Evolutionary conservation across 2,113 vertebrate species (phyloP).

Genomic region (Chascanopsetta lugubris): DNA sequence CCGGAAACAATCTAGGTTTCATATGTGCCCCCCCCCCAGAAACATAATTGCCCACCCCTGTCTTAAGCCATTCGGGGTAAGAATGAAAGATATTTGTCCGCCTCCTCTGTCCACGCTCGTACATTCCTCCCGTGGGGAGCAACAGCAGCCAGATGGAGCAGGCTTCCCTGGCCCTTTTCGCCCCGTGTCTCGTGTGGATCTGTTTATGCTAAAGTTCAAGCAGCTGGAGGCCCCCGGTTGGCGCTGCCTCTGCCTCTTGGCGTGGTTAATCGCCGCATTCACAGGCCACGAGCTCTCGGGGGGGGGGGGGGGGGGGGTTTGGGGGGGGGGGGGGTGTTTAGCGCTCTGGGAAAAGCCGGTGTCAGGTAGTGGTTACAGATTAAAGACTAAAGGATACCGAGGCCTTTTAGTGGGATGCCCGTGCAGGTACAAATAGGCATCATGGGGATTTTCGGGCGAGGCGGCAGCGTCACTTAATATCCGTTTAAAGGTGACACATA

Average conservation of each 20-base stretch:
- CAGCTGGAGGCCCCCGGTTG: constrained; percentile 67
- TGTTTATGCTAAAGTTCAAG: constrained; percentile 67
- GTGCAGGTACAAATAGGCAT: constrained; percentile 41
- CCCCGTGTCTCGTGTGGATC: constrained; percentile 45
- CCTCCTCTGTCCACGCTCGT: constrained; percentile 60
- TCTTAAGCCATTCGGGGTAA: constrained; percentile 42
- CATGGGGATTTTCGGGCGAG: constrained; percentile 33
- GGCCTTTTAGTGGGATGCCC: constrained; percentile 61
- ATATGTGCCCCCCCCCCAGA: no score
- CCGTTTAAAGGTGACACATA: constrained; percentile 29
- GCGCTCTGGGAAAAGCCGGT: constrained; percentile 59
- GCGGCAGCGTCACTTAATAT: constrained; percentile 25
- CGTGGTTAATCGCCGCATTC: constrained; percentile 40
- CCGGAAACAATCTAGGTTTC: no score
- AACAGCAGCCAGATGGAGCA: constrained; percentile 44
- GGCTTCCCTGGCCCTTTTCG: neutral
- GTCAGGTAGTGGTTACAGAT: constrained; percentile 66
- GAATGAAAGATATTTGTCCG: constrained; percentile 69
- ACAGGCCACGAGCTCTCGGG: constrained; percentile 37
- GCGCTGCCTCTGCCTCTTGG: constrained; percentile 48
- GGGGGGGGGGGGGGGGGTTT: no score
- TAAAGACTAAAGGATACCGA: constrained; percentile 60
- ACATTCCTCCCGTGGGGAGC: constrained; percentile 64
- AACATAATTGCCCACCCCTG: no score
- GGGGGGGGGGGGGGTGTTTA: no score